Percentiles rank a stretch among this genome's conserved stretches.
Conservation (phyloP, 2,888 invertebrate genomes). For the Antitype chi region DNA sequence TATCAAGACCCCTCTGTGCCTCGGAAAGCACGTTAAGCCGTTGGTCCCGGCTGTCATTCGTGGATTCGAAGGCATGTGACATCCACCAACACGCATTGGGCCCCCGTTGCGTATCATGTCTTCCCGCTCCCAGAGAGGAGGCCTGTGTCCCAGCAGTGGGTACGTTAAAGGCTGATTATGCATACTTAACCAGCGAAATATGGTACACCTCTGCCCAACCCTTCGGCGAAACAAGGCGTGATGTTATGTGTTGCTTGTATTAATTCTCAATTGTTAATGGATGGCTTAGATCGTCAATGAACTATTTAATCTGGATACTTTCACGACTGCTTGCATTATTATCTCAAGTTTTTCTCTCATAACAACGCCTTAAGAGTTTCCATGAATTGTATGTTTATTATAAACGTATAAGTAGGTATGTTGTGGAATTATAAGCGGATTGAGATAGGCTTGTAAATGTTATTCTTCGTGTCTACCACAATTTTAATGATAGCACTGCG, state of each 20-base stretch:
- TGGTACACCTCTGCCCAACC: no score
- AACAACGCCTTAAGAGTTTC: background rate
- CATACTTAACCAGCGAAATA: no score
- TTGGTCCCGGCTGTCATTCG: no score
- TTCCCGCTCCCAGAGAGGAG: no score
- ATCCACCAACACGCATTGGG: no score
- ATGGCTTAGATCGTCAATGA: background rate
- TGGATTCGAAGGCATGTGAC: no score
- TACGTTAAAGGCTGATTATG: no score
- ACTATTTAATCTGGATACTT: background rate
- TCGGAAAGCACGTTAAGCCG: no score
- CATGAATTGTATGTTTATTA: conserved; percentile 22
- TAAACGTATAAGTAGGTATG: background rate
- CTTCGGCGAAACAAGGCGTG: no score
- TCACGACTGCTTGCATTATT: background rate
- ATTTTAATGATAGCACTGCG: conserved; percentile 43
- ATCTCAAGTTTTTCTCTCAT: background rate
- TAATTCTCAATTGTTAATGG: background rate
- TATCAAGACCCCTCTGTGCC: no score
- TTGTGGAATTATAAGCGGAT: conserved; percentile 20
- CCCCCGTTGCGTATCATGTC: no score
- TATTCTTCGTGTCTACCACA: conserved; percentile 22
- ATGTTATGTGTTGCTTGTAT: background rate
- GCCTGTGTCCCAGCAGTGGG: no score
- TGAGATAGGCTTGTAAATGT: conserved; percentile 20